Evolutionary conservation across 1,140 invertebrate species (phyloP), one percentile per base, ranked within the genome.

Genomic region (Apis dorsata): DNA sequence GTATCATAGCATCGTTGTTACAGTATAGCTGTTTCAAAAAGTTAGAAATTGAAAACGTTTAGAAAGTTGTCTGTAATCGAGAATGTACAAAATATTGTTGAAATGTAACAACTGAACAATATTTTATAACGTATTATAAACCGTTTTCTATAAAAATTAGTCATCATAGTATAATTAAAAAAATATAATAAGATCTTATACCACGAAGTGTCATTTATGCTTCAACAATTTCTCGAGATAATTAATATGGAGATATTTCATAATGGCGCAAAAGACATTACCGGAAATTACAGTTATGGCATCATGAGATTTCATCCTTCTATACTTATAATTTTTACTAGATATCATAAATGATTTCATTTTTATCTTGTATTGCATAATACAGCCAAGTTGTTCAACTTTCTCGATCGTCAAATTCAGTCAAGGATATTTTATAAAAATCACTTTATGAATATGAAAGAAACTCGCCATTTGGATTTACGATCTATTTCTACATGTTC

Each of bases 341-440:
- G 21, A 44, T 55, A 44, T 53, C 1, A 65, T 7, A 19, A 66
- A 62, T 55, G 2, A 12, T 9, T 19, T 1, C 10, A 76, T 21
- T 76, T 63, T 76, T n/a, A 1, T 24, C 49, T n/a, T 10, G 19
- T 9, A 17, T 76, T 76, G 13, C 60, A 59, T n/a, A 68, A 66
- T 9, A 10, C 1, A n/a, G 2, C 15, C 11, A 57, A 21, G 24
- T 17, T 90, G 91, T 77, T 90, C 83, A 79, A 91, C 91, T 93
- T 92, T 93, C 92, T 90, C 90, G 84, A 90, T 89, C 78, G 87
- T 81, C 85, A 74, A 71, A 69, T 66, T 70, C 60, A 88, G 90
- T 92, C 91, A 93, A 94, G 91, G 91, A 92, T 91, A 76, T 77
- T 82, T 88, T 73, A 49, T 80, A 69, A 86, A 63, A 78, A 57